Conservation (phyloP, 2,797 vertebrate species). For the Enteromius mattozi region DNA sequence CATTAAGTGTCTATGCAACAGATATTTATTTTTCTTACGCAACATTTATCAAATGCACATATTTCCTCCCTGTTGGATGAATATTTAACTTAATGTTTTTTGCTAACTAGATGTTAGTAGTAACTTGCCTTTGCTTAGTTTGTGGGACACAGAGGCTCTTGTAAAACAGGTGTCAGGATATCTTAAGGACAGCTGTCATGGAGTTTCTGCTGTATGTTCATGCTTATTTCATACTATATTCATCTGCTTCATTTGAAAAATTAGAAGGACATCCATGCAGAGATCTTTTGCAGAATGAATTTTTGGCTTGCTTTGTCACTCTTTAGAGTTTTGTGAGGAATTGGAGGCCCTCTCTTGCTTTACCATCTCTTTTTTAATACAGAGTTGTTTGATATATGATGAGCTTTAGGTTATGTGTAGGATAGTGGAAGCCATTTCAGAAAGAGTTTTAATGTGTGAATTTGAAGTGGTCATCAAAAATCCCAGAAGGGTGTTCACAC, state of each 20-base stretch:
- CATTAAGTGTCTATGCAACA: not conserved
- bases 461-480: not conserved
- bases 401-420: not conserved
- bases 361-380: not conserved
- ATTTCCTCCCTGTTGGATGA: not conserved
- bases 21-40: not conserved
- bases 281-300: not conserved
- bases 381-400: not conserved
- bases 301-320: slow-evolving; percentile 3
- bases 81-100: not conserved
- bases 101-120: not conserved
- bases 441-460: not conserved
- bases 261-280: not conserved
- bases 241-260: not conserved
- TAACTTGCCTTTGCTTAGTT: not conserved
- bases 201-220: not conserved
- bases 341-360: not conserved
- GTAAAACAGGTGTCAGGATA: slow-evolving; percentile 7
- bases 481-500: slow-evolving; percentile 44
- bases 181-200: not conserved
- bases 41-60: not conserved
- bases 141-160: not conserved
- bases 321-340: not conserved
- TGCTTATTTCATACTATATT: not conserved
- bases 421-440: not conserved